phyloP scores from a whole-genome alignment of 2,797 vertebrate genomes.

The Tragopan temminckii region DNA sequence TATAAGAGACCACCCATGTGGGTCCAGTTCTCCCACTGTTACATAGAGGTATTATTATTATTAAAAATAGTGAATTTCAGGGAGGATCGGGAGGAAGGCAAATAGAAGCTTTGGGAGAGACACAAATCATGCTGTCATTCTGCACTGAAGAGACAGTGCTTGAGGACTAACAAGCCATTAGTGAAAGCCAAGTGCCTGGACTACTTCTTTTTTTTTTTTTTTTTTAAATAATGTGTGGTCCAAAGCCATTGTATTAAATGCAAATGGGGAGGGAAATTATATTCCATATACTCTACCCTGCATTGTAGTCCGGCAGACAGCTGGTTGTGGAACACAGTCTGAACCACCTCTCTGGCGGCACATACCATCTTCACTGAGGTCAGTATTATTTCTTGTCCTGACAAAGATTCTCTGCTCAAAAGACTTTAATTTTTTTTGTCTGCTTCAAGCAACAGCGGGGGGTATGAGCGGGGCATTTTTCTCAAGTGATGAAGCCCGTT shows the following conservation, averaged over 20 bases:
- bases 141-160: conserved; percentile 38
- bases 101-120: conserved; percentile 4
- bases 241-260: conserved; percentile 63
- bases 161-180: conserved; percentile 53
- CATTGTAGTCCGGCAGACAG: conserved; percentile 37
- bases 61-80: conserved; percentile 35
- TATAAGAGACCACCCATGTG: conserved; percentile 69
- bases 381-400: conserved; percentile 68
- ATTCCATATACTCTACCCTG: conserved; percentile 46
- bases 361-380: conserved; percentile 55
- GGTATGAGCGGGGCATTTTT: conserved; percentile 72
- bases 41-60: conserved; percentile 51
- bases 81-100: background rate
- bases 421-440: conserved; percentile 66
- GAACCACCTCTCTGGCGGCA: conserved; percentile 25
- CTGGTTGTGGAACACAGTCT: conserved; percentile 41
- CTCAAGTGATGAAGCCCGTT: conserved; percentile 69
- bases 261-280: conserved; percentile 68
- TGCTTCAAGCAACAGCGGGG: conserved; percentile 60
- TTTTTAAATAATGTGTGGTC: conserved; percentile 59
- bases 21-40: background rate
- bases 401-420: conserved; percentile 71
- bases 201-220: background rate
- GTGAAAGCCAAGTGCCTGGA: conserved; percentile 44
- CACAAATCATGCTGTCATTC: conserved; percentile 47